These are phyloP conservation scores for Gymnocypris eckloni DNA, from an alignment of 2,797 vertebrate genomes.

Conservation along the genomic window DNA sequence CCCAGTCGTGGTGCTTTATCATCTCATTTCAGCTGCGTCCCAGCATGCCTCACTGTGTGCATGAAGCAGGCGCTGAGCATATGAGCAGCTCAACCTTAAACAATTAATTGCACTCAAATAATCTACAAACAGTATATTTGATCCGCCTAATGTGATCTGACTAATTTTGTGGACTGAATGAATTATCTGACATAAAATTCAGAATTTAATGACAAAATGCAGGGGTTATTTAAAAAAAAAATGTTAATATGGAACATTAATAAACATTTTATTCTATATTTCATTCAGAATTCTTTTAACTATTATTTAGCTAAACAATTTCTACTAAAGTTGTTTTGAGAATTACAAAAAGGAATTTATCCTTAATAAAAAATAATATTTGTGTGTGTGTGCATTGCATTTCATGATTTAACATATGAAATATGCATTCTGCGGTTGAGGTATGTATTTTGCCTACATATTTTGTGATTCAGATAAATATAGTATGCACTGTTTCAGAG, in stretches of 20 bases:
- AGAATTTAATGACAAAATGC: neutral
- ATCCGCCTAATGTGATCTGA: neutral
- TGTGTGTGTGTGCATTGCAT: neutral
- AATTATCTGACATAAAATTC: neutral
- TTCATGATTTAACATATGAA: neutral
- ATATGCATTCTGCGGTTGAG: neutral
- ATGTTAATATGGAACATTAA: neutral
- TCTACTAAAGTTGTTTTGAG: neutral
- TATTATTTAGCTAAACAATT: too few species aligned
- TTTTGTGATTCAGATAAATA: neutral
- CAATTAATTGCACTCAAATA: conserved; percentile 4
- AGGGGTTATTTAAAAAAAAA: too few species aligned
- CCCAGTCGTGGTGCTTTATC: conserved; percentile 32
- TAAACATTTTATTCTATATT: too few species aligned
- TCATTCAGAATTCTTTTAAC: neutral
- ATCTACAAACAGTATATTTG: conserved; percentile 10
- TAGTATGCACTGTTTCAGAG: too few species aligned
- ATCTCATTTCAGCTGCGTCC: conserved; percentile 32
- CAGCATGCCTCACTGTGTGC: conserved; percentile 11
- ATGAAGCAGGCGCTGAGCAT: conserved; percentile 1
- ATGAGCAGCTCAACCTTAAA: neutral
- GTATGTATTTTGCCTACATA: neutral
- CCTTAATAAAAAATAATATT: too few species aligned
- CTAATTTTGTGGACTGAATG: neutral
- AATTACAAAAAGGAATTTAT: neutral